phyloP scores from a whole-genome alignment of 1,140 invertebrate species.

The Pogonognathellus flavescens region DNA sequence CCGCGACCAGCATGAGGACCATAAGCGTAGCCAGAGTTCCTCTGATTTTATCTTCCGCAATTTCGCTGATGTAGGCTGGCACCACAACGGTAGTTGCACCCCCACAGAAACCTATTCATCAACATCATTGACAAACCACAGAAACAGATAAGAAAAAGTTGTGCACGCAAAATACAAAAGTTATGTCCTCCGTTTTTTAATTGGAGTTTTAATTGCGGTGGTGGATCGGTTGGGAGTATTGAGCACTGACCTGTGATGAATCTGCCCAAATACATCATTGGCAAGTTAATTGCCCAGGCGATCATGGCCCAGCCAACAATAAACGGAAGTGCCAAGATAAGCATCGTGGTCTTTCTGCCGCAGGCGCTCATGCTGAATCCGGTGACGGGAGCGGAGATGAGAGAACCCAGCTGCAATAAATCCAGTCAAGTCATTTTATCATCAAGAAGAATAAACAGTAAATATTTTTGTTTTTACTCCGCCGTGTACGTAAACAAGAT shows the following conservation, averaged over 20 bases:
- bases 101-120: constrained; percentile 75
- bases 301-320: constrained; percentile 80
- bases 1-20: constrained; percentile 82
- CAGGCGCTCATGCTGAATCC: constrained; percentile 46
- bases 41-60: constrained; percentile 82
- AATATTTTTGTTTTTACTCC: too few relatives aligned
- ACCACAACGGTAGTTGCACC: constrained; percentile 79
- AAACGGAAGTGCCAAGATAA: constrained; percentile 78
- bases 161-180: too few relatives aligned
- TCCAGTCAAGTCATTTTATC: not conserved
- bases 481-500: too few relatives aligned
- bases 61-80: constrained; percentile 87
- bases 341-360: constrained; percentile 81
- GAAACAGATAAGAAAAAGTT: not conserved
- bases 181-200: too few relatives aligned
- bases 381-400: constrained; percentile 73
- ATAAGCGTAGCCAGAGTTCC: constrained; percentile 85
- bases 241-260: constrained; percentile 77
- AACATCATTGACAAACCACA: not conserved
- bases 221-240: not conserved
- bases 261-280: constrained; percentile 77
- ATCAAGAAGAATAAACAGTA: not conserved
- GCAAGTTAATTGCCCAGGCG: constrained; percentile 73
- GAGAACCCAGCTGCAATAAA: constrained; percentile 75
- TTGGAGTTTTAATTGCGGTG: constrained; percentile 68